These are phyloP conservation scores for Mesocricetus auratus DNA, from an alignment of 2,113 vertebrate species.

Conservation along the genomic window DNA sequence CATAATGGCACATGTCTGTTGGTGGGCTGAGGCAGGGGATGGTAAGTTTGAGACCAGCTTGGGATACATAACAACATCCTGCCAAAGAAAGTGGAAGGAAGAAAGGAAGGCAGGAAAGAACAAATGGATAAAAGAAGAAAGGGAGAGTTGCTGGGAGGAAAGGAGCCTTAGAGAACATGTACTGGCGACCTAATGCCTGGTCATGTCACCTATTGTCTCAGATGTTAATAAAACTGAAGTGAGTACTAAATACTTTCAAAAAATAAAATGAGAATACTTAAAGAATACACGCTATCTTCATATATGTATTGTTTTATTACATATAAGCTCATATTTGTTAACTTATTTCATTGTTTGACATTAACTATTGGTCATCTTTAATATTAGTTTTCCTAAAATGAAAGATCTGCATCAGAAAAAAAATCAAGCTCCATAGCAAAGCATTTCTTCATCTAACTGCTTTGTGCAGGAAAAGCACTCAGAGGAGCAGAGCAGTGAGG, in stretches of 20 bases:
- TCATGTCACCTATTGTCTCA: background rate
- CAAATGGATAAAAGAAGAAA: background rate
- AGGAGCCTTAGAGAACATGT: background rate
- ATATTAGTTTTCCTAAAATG: background rate
- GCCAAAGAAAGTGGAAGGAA: background rate
- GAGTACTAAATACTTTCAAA: background rate
- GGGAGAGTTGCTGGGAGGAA: background rate
- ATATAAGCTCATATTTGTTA: background rate
- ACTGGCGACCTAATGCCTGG: background rate
- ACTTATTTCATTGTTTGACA: conserved; percentile 3
- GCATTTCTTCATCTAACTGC: background rate
- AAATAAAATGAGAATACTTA: background rate
- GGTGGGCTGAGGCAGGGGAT: background rate
- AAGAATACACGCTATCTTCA: background rate
- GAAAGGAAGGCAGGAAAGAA: background rate
- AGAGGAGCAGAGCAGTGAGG: background rate
- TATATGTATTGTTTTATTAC: background rate
- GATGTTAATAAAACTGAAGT: background rate
- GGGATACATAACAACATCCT: background rate
- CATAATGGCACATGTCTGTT: background rate
- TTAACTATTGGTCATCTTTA: background rate
- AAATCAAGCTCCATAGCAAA: background rate
- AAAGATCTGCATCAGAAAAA: background rate
- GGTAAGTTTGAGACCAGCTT: background rate
- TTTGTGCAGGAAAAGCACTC: background rate